phyloP scores from a whole-genome alignment of 2,888 invertebrate genomes.

The Dasysyrphus tricinctus region DNA sequence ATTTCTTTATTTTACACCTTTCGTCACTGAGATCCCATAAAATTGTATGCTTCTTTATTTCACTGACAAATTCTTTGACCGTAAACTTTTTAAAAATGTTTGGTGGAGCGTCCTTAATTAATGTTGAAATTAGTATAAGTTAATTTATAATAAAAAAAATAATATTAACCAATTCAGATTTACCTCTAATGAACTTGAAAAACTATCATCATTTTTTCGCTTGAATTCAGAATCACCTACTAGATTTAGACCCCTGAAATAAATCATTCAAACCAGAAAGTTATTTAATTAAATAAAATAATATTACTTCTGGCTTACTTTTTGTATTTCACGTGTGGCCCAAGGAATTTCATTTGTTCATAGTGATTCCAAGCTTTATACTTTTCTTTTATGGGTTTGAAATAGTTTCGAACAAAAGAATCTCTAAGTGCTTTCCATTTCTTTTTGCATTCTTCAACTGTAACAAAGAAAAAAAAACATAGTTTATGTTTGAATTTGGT shows the following conservation, averaged over 20 bases:
- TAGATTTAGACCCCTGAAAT: not conserved
- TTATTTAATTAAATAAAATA: not conserved
- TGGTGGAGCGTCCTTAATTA: not conserved
- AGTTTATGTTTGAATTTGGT: not conserved
- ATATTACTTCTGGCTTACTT: not conserved
- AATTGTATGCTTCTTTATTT: slow-evolving; percentile 16
- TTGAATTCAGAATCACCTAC: not conserved
- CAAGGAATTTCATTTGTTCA: slow-evolving; percentile 3
- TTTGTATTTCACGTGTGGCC: slow-evolving; percentile 18
- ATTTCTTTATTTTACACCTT: not conserved
- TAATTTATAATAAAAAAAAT: not conserved
- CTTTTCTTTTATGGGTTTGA: slow-evolving; percentile 11
- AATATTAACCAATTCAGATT: not conserved
- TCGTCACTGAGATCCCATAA: slow-evolving; percentile 16
- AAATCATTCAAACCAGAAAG: not conserved
- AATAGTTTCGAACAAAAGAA: slow-evolving; percentile 25
- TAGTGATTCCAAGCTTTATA: slow-evolving; percentile 3
- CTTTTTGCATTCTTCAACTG: slow-evolving; percentile 23
- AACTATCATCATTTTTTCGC: not conserved
- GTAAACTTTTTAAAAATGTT: not conserved
- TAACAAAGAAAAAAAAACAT: not conserved
- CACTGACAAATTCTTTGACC: slow-evolving; percentile 12
- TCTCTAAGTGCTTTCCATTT: slow-evolving; percentile 28
- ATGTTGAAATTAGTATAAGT: not conserved
- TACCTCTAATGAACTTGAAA: slow-evolving; percentile 3